Conservation (phyloP, 2,797 vertebrate genomes). For the Avahi laniger region DNA sequence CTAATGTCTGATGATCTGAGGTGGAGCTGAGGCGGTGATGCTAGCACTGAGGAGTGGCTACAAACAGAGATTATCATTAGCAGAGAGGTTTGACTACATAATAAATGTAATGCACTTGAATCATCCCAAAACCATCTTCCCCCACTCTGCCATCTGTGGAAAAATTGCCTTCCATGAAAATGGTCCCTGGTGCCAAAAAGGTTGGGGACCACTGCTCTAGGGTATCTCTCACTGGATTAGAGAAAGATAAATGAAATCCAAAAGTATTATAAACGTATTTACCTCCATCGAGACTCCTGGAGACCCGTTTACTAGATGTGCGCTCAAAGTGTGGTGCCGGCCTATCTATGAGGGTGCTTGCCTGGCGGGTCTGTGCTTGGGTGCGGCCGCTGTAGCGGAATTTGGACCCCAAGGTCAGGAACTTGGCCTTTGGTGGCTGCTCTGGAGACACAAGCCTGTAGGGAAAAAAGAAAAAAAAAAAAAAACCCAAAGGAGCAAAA, state of each 20-base stretch:
- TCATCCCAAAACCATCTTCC: too few species aligned
- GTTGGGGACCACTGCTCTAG: not conserved
- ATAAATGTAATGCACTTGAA: too few species aligned
- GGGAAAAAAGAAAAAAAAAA: not conserved
- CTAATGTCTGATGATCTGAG: too few species aligned
- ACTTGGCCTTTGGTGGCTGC: conserved; percentile 93
- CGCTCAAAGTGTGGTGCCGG: conserved; percentile 93
- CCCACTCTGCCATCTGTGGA: too few species aligned
- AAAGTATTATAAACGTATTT: not conserved
- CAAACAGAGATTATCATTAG: too few species aligned
- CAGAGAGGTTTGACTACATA: too few species aligned
- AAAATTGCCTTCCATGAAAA: too few species aligned
- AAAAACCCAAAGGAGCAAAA: not conserved
- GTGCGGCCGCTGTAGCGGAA: conserved; percentile 98
- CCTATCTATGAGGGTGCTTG: conserved; percentile 96
- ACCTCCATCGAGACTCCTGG: conserved; percentile 98
- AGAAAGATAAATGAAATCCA: not conserved
- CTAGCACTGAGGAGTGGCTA: too few species aligned
- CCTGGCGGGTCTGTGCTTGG: conserved; percentile 93
- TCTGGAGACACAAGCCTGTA: conserved; percentile 93
- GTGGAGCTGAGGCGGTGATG: too few species aligned
- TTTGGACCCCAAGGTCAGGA: conserved; percentile 97
- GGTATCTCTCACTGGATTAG: not conserved
- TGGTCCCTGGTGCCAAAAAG: too few species aligned
- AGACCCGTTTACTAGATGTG: conserved; percentile 94